Evolutionary conservation across 2,888 invertebrate genomes (phyloP), one percentile per base, ranked within the genome.

Genomic region (Xestia ashworthii): DNA sequence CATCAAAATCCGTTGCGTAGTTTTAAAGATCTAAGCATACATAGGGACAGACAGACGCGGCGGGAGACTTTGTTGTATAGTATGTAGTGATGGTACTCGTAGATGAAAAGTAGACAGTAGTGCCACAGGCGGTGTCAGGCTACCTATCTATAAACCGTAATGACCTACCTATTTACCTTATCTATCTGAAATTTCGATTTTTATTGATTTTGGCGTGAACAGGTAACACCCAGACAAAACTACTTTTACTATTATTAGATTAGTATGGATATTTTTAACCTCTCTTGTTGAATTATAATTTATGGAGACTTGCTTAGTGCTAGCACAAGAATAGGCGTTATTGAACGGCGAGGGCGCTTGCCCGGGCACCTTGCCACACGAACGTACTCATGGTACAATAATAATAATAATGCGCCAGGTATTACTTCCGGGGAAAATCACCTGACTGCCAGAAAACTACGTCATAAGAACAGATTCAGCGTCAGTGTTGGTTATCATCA

Each of bases 331-430:
- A 88, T 82, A 88, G 76, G 81, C 82, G 84, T 88, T 90, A 90
- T 90, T 91, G 89, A 87, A 87, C 89, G 87, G 67, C 81, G 89
- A 91, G 93, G 91, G 90, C 90, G 62, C 79, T 44, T 11, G 69
- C 87, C 91, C 92, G 94, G 95, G 95, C 95, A 94, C 82, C 84
- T 90, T 95, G 95, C 95, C 95, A 95, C 95, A 95, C 93, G 95
- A 93, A 93, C 87, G 69, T 74, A 83, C 8, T 60, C 38, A 65
- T 48, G 73, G 70, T n/a, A 64, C 22, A 72, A 46, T 88, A 89
- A 88, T 90, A 73, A 69, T 69, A 79, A 69, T 55, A 82, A 71
- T 68, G 81, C 81, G 32, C 74, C 22, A 71, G 38, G 71, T 74
- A 66, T 58, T 75, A 71, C 58, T 48, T 75, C 16, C 38, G 55